Percentiles rank a stretch among this genome's conserved stretches.
These are phyloP conservation scores for Lophochroa leadbeateri DNA, from an alignment of 2,113 vertebrate genomes.

Conservation along the genomic window DNA sequence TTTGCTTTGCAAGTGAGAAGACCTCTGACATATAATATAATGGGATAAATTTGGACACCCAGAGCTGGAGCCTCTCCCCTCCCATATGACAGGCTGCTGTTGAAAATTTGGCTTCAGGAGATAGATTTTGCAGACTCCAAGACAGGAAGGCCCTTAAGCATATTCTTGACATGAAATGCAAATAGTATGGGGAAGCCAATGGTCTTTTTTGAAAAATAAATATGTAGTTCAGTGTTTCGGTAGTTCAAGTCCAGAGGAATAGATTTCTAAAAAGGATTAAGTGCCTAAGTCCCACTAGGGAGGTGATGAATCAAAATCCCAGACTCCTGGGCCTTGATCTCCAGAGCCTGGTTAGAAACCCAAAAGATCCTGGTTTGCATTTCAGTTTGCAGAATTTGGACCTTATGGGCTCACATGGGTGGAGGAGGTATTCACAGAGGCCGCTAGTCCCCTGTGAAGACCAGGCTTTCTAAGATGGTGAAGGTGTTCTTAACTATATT, in stretches of 20 bases:
- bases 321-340: background rate
- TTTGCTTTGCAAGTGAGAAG: background rate
- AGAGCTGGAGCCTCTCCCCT: background rate
- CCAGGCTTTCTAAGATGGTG: background rate
- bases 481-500: background rate
- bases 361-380: background rate
- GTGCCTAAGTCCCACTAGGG: background rate
- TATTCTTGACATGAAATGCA: background rate
- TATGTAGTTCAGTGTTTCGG: background rate
- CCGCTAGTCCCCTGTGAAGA: rapidly evolving
- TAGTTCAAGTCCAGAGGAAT: background rate
- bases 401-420: rapidly evolving
- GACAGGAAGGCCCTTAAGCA: background rate
- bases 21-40: background rate
- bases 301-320: background rate
- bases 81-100: background rate
- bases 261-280: background rate
- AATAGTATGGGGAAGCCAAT: background rate
- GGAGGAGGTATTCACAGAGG: background rate
- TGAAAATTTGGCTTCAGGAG: background rate
- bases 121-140: background rate
- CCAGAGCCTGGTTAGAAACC: background rate
- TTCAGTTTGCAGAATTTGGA: background rate
- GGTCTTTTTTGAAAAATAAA: background rate
- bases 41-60: background rate